Evolutionary conservation across 2,797 vertebrate species (phyloP), one percentile per base, ranked within the genome.

Genomic region (Chromis chromis): DNA sequence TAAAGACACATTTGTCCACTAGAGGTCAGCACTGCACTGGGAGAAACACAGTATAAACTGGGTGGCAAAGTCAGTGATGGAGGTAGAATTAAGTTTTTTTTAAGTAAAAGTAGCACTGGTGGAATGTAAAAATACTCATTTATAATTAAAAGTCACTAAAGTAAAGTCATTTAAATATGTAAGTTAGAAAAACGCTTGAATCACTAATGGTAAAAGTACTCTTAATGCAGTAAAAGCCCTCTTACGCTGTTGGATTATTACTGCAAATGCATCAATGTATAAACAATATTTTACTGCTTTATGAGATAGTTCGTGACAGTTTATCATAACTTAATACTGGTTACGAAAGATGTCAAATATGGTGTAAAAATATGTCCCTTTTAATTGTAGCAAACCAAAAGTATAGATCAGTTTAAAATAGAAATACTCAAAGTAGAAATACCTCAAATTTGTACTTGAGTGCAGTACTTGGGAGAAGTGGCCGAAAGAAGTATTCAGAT

Each of bases 11-110:
- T 76, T 60, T 83, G 81, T 85, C 94, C 94, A 93, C 93, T 87
- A 16, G 92, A 83, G 86, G 93, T 67, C 93, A 92, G 85, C 84
- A 84, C 77, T 79, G 87, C 64, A 84, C 76, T 52, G 44, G 7
- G 28, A 62, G 36, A 74, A 69, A 54, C 9, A 49, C 12, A 40
- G 19, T 25, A 1, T 13, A 12, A 36, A 59, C 25, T 25, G 24
- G 8, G 16, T 13, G 16, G 42, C 11, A n/a, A 8, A 24, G 24
- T 7, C 6, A 60, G 9, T 22, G 19, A 4, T 19, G 12, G 10
- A 49, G 10, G 44, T 55, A 17, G 14, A 17, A 56, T 14, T 17
- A 6, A 58, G 36, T 2, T 19, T 8, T 19, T 4, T 48, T 25
- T 25, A 55, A 25, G 13, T 60, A 3, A 48, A 52, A 28, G 11